These are phyloP conservation scores for Rana temporaria DNA, from an alignment of 2,113 vertebrate genomes.

Conservation along the genomic window DNA sequence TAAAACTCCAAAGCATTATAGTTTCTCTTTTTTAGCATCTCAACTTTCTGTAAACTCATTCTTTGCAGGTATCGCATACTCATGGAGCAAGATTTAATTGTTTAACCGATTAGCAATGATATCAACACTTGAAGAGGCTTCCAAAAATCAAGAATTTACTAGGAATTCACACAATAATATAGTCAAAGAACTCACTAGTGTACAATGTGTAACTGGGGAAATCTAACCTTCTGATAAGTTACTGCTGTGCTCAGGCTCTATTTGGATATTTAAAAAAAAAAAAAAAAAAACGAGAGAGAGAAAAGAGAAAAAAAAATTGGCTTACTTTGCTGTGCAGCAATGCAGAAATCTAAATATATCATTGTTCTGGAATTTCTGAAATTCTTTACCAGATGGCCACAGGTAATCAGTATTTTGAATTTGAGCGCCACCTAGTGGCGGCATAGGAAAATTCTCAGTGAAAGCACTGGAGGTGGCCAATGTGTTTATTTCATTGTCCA, in stretches of 20 bases:
- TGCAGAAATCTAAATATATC: conserved; percentile 46
- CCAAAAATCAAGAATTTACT: not conserved
- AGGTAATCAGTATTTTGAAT: conserved; percentile 23
- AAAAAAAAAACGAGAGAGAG: not conserved
- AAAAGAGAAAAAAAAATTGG: not conserved
- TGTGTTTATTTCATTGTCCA: too few species aligned
- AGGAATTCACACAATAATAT: not conserved
- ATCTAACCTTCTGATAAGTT: conserved; percentile 30
- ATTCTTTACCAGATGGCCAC: conserved; percentile 44
- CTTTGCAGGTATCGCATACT: too few species aligned
- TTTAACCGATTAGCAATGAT: too few species aligned
- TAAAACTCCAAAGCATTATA: too few species aligned
- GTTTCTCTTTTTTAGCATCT: too few species aligned
- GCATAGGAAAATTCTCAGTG: not conserved
- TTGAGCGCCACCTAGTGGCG: conserved; percentile 33
- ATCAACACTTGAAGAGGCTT: not conserved
- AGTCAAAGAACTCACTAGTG: not conserved
- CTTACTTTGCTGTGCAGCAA: conserved; percentile 15
- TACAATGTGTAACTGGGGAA: conserved; percentile 6
- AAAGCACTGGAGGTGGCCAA: not conserved
- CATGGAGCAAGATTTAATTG: too few species aligned
- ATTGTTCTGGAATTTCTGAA: conserved; percentile 51
- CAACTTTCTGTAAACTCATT: too few species aligned
- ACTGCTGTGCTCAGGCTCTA: conserved; percentile 25
- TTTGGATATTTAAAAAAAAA: conserved; percentile 25